Conservation (phyloP, 2,113 vertebrate species). For the Phalacrocorax aristotelis region DNA sequence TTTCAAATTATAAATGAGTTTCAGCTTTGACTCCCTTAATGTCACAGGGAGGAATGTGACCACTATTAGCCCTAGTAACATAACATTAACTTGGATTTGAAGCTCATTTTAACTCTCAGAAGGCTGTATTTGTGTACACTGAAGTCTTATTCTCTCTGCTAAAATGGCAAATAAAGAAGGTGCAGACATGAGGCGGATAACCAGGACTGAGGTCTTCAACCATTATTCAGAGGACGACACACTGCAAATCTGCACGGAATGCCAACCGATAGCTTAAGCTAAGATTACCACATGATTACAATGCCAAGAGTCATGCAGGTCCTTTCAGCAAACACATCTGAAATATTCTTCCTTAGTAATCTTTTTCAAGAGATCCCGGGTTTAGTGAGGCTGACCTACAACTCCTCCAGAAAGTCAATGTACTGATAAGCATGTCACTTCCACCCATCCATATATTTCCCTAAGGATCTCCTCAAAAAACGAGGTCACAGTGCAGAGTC, state of each 20-base stretch:
- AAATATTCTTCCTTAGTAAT: background rate
- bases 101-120: background rate
- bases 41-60: background rate
- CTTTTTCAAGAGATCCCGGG: background rate
- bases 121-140: background rate
- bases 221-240: background rate
- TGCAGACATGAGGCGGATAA: background rate
- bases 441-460: background rate
- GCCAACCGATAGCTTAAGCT: background rate
- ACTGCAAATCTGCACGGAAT: background rate
- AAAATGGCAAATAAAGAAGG: background rate
- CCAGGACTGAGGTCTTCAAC: background rate
- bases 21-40: background rate
- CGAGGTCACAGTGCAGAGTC: background rate
- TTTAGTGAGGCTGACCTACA: background rate
- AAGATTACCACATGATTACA: background rate
- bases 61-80: background rate
- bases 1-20: background rate
- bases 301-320: fast-evolving
- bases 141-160: background rate
- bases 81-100: background rate
- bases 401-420: background rate
- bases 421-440: background rate
- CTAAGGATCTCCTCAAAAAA: background rate
- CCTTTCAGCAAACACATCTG: background rate